phyloP scores from a whole-genome alignment of 1,140 invertebrate genomes.

The Lasioglossum baleicum region DNA sequence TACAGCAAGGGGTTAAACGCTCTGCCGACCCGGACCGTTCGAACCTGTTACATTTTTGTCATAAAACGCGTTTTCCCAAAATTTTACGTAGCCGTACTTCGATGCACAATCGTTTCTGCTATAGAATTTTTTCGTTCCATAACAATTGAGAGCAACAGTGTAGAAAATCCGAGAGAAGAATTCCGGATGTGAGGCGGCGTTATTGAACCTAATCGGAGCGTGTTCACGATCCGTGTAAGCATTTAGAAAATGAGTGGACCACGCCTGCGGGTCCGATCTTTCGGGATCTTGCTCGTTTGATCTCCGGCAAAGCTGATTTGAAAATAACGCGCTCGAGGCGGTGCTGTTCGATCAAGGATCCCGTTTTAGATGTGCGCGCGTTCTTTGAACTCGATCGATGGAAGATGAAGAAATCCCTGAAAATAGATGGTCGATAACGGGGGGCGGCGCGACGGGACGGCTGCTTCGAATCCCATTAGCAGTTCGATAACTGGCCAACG shows the following conservation, averaged over 20 bases:
- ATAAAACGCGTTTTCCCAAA: too few species aligned
- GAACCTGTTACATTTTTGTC: too few species aligned
- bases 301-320: background rate
- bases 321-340: background rate
- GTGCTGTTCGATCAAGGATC: background rate
- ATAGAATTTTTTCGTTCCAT: too few species aligned
- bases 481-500: constrained; percentile 1
- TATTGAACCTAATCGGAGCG: background rate
- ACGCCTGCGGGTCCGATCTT: background rate
- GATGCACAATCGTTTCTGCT: too few species aligned
- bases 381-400: constrained; percentile 27
- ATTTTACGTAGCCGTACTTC: too few species aligned
- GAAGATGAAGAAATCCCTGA: constrained; percentile 18
- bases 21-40: too few species aligned
- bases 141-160: too few species aligned
- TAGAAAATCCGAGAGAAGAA: too few species aligned
- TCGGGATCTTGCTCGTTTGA: background rate
- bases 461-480: constrained; percentile 19
- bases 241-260: background rate
- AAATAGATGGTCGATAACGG: constrained; percentile 22
- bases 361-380: background rate
- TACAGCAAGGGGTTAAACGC: too few species aligned
- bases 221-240: background rate
- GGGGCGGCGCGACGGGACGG: background rate
- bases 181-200: too few species aligned